Evolutionary conservation across 2,888 invertebrate genomes (phyloP).

Genomic region (Leptopterna dolabrata): DNA sequence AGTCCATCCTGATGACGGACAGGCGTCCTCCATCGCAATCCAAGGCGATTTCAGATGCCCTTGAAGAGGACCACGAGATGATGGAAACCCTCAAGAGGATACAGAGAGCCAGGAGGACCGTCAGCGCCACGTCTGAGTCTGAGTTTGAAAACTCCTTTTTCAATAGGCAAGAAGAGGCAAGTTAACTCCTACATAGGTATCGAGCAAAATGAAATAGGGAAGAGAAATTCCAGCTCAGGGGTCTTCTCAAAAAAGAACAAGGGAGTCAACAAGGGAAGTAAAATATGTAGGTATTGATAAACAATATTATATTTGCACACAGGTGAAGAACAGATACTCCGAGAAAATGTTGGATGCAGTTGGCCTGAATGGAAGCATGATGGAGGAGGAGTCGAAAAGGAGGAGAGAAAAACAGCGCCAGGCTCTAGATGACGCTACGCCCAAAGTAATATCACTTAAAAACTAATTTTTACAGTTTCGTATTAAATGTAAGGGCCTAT

Average conservation of each 20-base stretch:
- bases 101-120: slow-evolving; percentile 67
- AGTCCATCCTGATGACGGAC: slow-evolving; percentile 57
- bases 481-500: no score
- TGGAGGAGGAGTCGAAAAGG: slow-evolving; percentile 68
- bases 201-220: background rate
- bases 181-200: background rate
- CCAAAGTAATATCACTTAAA: slow-evolving; percentile 44
- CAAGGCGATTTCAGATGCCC: slow-evolving; percentile 4
- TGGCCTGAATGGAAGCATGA: slow-evolving; percentile 66
- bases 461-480: background rate
- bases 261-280: no score
- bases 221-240: no score
- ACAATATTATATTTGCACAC: background rate
- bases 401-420: slow-evolving; percentile 66
- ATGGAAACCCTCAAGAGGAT: slow-evolving; percentile 69
- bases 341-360: slow-evolving; percentile 76
- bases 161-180: slow-evolving; percentile 55
- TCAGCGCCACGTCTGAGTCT: slow-evolving; percentile 72
- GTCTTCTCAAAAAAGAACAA: no score
- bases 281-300: no score
- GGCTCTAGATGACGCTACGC: background rate
- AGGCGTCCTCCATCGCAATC: slow-evolving; percentile 20
- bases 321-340: slow-evolving; percentile 69
- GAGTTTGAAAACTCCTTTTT: slow-evolving; percentile 69
- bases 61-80: slow-evolving; percentile 67